A percentile compares a stretch with the other conserved stretches of the same genome.
Evolutionary conservation across 2,113 vertebrate genomes (phyloP).

Genomic region (Coptodon bakossiorum): DNA sequence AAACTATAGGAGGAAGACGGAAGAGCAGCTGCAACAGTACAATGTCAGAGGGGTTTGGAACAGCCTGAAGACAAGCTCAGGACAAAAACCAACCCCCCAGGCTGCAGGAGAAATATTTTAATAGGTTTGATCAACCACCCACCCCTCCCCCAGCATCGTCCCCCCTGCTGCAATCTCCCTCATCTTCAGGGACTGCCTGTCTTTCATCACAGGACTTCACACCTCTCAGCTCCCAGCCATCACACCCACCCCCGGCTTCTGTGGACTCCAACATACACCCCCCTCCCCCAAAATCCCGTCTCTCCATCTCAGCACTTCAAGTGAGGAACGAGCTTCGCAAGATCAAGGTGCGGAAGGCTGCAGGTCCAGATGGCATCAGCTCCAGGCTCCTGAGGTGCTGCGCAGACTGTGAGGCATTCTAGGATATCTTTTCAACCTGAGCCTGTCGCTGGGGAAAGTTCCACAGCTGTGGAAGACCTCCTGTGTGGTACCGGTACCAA

Average conservation of each 20-base stretch:
- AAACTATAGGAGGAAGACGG: neutral
- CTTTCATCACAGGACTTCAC: neutral
- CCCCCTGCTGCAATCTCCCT: neutral
- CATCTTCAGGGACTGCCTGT: neutral
- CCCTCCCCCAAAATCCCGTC: neutral
- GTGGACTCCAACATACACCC: neutral
- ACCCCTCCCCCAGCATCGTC: neutral
- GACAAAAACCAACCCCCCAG: neutral
- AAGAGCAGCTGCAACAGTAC: neutral
- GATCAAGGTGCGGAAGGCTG: neutral
- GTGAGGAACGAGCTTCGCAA: neutral
- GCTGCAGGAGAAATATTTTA: neutral
- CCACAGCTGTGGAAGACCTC: too few relatives aligned
- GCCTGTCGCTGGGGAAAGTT: too few relatives aligned
- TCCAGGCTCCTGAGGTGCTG: fast-evolving
- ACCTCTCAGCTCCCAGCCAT: neutral
- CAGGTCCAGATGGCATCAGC: neutral
- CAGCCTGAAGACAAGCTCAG: neutral
- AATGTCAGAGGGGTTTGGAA: neutral
- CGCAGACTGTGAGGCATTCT: neutral
- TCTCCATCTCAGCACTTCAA: neutral
- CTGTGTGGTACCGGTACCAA: too few relatives aligned
- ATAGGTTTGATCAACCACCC: neutral
- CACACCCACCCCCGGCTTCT: neutral
- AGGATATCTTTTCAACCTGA: too few relatives aligned